Base-by-base conservation (phyloP, 2,797 vertebrate genomes). In the Simalia tracyae region DNA sequence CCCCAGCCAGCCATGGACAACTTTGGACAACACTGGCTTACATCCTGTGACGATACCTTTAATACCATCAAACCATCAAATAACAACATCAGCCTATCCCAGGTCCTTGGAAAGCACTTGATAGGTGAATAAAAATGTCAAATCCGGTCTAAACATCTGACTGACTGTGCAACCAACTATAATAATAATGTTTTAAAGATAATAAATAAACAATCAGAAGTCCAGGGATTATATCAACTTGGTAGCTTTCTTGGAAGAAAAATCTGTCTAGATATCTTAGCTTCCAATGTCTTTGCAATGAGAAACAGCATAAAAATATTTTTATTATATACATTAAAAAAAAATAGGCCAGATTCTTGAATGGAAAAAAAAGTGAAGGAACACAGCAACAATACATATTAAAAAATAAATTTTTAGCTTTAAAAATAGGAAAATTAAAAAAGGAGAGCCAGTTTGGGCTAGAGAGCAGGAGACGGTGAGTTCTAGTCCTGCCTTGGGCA, bases 321-420 rank as follows among this genome's bases (percentile, higher is more conserved):
- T 76, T 81, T 81, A 81, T 46, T 8, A 81, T 81, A 24, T 81
- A 46, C 8, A 81, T 81, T 76, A 0, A 36, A 76, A 68, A 31
- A 31, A 64, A 68, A 36, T 50, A 94, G 60, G 92, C 50, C 42
- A 66, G 11, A 92, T 91, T 89, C 56, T 94, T 88, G 76, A 64
- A 72, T 88, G 88, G 0, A 42, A 57, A 26, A 31, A 84, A 90
- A 36, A 46, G 31, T 6, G 36, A 76, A 42, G 31, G 31, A 42
- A 76, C 31, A 10, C 1, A 81, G 42, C 36, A 46, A 11, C 19
- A 4, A 24, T 46, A 46, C 9, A 11, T 46, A 36, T 36, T 36
- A 36, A 36, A 36, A 36, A 36, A 36, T 36, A 76, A 4, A 17
- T 76, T 76, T 36, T 3, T 76, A 76, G 42, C 8, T 17, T 68